These are phyloP conservation scores for Rousettus leschenaultii DNA, from an alignment of 2,113 vertebrate species.

Conservation along the genomic window DNA sequence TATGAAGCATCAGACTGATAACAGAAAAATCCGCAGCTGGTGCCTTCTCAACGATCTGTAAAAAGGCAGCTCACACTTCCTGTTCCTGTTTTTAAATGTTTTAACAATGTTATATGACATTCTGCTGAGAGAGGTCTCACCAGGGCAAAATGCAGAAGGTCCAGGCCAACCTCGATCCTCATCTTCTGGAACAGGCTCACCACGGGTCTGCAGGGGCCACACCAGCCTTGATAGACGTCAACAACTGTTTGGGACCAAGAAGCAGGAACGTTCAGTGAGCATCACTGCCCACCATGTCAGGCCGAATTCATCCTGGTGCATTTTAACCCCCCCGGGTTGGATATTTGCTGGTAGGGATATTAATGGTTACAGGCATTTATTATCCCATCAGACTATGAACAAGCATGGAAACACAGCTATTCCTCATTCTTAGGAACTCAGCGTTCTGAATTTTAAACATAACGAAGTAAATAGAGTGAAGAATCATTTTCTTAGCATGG, in stretches of 20 bases:
- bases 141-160: slow-evolving; percentile 91
- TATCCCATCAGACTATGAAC: background rate
- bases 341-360: background rate
- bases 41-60: background rate
- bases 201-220: slow-evolving; percentile 93
- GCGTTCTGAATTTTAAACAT: background rate
- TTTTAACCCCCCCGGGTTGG: background rate
- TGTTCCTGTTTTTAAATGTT: background rate
- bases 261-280: background rate
- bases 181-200: slow-evolving; percentile 93
- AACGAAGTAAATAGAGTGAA: background rate
- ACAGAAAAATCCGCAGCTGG: background rate
- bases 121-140: slow-evolving; percentile 81
- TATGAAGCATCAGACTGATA: background rate
- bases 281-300: background rate
- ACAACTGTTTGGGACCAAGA: slow-evolving; percentile 83
- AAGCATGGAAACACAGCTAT: background rate
- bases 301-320: background rate
- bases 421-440: background rate
- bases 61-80: background rate
- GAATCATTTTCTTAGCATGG: background rate
- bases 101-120: background rate
- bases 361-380: background rate
- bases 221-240: slow-evolving; percentile 94
- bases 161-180: slow-evolving; percentile 88